phyloP scores from a whole-genome alignment of 2,797 vertebrate species.

The Oreochromis mossambicus region DNA sequence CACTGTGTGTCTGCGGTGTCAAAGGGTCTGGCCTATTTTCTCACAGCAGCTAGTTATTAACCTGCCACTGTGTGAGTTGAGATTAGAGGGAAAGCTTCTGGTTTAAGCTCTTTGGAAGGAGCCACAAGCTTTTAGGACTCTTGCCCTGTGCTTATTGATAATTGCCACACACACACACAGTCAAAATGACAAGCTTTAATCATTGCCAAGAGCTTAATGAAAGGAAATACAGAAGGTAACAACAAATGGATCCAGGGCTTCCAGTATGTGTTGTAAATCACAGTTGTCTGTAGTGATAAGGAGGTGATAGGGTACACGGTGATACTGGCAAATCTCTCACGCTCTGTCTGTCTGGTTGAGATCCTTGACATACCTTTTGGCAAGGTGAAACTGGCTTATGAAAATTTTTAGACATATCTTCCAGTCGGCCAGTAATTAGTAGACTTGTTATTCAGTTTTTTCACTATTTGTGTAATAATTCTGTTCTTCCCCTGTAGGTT shows the following conservation, averaged over 20 bases:
- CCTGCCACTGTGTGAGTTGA: conserved; percentile 23
- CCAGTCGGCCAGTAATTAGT: neutral
- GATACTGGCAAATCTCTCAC: neutral
- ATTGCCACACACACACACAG: neutral
- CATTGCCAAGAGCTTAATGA: neutral
- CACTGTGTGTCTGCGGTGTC: conserved; percentile 22
- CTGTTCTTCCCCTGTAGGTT: neutral
- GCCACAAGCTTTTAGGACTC: conserved; percentile 30
- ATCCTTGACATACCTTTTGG: neutral
- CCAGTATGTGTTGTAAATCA: conserved; percentile 4
- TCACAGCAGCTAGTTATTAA: conserved; percentile 49
- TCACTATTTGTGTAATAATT: neutral
- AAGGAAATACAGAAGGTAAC: neutral
- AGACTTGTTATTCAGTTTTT: neutral
- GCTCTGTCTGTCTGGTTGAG: neutral
- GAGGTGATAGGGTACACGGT: neutral
- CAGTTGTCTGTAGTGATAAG: conserved; percentile 2
- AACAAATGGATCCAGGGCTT: neutral
- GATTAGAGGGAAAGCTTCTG: conserved; percentile 53
- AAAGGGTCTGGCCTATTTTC: conserved; percentile 46
- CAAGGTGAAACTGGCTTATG: neutral
- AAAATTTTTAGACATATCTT: neutral
- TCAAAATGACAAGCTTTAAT: neutral
- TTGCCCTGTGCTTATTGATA: conserved; percentile 44
- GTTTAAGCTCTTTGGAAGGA: conserved; percentile 25